phyloP scores from a whole-genome alignment of 1,140 invertebrate species.

The Listronotus oregonensis region DNA sequence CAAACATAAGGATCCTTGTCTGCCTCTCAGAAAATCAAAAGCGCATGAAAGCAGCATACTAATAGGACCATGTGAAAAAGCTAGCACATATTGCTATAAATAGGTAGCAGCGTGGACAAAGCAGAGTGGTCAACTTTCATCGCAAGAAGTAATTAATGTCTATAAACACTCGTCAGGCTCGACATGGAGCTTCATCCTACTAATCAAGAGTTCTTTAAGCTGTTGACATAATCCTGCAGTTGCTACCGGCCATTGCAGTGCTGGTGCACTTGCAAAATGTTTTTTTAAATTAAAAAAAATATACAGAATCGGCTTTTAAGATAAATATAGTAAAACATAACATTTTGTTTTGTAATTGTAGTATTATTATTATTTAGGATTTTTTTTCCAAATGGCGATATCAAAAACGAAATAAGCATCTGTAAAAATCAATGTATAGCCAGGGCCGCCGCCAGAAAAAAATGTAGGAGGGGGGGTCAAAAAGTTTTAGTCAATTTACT shows the following conservation, averaged over 20 bases:
- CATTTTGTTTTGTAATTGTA: too few species aligned
- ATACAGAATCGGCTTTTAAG: constrained; percentile 10
- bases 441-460: too few species aligned
- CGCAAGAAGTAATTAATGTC: constrained; percentile 48
- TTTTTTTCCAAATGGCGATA: too few species aligned
- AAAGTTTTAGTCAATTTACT: too few species aligned
- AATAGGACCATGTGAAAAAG: constrained; percentile 30
- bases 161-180: constrained; percentile 42
- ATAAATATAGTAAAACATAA: too few species aligned
- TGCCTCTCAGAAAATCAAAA: constrained; percentile 32
- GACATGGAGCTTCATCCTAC: constrained; percentile 38
- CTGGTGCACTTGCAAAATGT: constrained; percentile 32
- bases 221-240: constrained; percentile 45
- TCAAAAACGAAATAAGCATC: not conserved
- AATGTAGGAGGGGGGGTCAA: too few species aligned
- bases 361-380: too few species aligned
- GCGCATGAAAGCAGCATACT: constrained; percentile 30
- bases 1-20: constrained; percentile 10
- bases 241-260: constrained; percentile 35
- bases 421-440: too few species aligned
- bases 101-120: constrained; percentile 32
- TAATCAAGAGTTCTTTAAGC: constrained; percentile 45
- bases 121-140: constrained; percentile 42
- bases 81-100: constrained; percentile 31
- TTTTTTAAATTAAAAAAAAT: constrained; percentile 14